Conservation (phyloP, 53 echinoderm and acorn worm species). For the Holothuria leucospilota region DNA sequence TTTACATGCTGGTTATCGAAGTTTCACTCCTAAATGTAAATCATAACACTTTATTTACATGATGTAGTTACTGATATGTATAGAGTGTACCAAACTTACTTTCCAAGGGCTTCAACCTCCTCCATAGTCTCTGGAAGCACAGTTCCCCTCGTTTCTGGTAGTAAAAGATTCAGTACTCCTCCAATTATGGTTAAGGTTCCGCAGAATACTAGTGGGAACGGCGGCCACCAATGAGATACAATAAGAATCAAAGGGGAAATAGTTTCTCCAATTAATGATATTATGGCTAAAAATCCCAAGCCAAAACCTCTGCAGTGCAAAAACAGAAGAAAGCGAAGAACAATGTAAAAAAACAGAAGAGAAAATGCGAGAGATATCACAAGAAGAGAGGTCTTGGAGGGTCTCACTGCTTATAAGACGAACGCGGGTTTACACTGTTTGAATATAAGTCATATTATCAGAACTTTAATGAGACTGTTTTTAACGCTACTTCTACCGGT, state of each 20-base stretch:
- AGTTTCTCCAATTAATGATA: slow-evolving; percentile 18
- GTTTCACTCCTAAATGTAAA: no score
- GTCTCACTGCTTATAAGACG: no score
- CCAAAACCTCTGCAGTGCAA: slow-evolving; percentile 9
- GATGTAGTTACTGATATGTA: no score
- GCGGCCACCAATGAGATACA: slow-evolving; percentile 28
- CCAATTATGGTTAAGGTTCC: not conserved
- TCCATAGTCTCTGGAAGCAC: slow-evolving; percentile 34
- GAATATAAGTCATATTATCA: no score
- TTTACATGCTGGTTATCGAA: no score
- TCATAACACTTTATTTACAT: no score
- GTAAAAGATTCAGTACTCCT: not conserved
- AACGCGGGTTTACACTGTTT: no score
- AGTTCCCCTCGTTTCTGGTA: slow-evolving; percentile 41
- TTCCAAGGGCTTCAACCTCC: slow-evolving; percentile 32
- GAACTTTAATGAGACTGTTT: no score
- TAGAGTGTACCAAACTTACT: not conserved
- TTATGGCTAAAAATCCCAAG: slow-evolving; percentile 9
- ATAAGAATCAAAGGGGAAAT: slow-evolving; percentile 20
- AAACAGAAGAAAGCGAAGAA: not conserved
- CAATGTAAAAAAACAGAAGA: not conserved
- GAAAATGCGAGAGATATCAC: no score
- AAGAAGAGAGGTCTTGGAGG: no score
- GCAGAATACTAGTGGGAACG: slow-evolving; percentile 35
- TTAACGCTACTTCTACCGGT: no score